Conservation (phyloP, 2,797 vertebrate genomes). For the Gambelia wislizenii region DNA sequence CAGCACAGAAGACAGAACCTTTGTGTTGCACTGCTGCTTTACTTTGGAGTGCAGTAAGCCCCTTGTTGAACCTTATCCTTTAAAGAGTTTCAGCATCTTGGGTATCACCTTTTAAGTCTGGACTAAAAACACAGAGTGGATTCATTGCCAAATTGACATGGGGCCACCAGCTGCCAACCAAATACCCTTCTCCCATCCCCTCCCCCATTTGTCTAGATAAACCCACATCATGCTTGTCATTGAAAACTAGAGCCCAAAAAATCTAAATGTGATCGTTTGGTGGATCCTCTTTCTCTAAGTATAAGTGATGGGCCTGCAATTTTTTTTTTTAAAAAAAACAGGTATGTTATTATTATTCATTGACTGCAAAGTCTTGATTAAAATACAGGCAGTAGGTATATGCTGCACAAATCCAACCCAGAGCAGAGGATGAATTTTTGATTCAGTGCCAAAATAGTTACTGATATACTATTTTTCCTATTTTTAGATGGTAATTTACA, state of each 20-base stretch:
- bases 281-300: neutral
- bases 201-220: too few relatives aligned
- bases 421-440: neutral
- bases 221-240: neutral
- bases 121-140: too few relatives aligned
- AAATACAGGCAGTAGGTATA: neutral
- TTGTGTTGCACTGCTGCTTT: too few relatives aligned
- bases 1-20: too few relatives aligned
- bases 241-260: neutral
- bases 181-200: too few relatives aligned
- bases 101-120: too few relatives aligned
- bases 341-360: neutral
- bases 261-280: neutral
- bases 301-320: neutral
- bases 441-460: neutral
- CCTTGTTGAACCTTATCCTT: too few relatives aligned
- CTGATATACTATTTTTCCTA: neutral
- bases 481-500: constrained; percentile 13
- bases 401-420: neutral
- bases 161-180: too few relatives aligned
- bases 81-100: too few relatives aligned
- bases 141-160: too few relatives aligned
- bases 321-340: neutral
- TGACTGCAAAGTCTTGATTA: neutral
- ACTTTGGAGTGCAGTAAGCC: too few relatives aligned